Percentiles rank a stretch among this genome's conserved stretches.
These are phyloP conservation scores for Matsumyia berberina DNA, from an alignment of 2,888 invertebrate species.

Conservation along the genomic window DNA sequence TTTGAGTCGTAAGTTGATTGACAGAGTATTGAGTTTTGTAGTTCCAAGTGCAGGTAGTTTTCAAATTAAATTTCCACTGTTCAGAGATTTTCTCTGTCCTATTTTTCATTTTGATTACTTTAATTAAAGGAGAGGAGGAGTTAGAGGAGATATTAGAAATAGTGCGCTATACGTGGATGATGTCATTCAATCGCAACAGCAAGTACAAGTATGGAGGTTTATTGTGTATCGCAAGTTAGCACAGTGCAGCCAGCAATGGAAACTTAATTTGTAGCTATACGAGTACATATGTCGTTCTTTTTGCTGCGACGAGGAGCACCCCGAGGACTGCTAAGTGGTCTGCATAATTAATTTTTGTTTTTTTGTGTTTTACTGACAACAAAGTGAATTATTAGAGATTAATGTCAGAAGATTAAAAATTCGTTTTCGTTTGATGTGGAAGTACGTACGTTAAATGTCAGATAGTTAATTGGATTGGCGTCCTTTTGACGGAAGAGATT, in stretches of 20 bases:
- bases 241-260: slow-evolving; percentile 44
- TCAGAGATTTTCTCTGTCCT: slow-evolving; percentile 11
- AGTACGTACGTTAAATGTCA: not conserved
- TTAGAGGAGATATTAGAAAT: not conserved
- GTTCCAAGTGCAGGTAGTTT: slow-evolving; percentile 25
- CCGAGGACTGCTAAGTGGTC: slow-evolving; percentile 12
- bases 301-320: not conserved
- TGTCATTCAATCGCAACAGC: slow-evolving; percentile 33
- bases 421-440: slow-evolving; percentile 21
- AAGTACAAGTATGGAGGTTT: not conserved
- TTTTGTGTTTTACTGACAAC: slow-evolving; percentile 1
- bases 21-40: slow-evolving; percentile 57
- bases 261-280: slow-evolving; percentile 57
- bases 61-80: too few relatives aligned
- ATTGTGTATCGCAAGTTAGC: slow-evolving; percentile 29
- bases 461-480: slow-evolving; percentile 20
- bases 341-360: slow-evolving; percentile 32
- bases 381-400: slow-evolving; percentile 34
- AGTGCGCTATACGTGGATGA: slow-evolving; percentile 21
- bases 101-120: slow-evolving; percentile 25
- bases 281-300: slow-evolving; percentile 20
- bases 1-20: slow-evolving; percentile 54
- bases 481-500: slow-evolving; percentile 20
- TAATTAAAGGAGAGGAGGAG: not conserved
- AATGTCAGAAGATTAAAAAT: slow-evolving; percentile 19